Evolutionary conservation across 2,888 invertebrate species (phyloP), one percentile per base, ranked within the genome.

Genomic region (Crossocerus cetratus): DNA sequence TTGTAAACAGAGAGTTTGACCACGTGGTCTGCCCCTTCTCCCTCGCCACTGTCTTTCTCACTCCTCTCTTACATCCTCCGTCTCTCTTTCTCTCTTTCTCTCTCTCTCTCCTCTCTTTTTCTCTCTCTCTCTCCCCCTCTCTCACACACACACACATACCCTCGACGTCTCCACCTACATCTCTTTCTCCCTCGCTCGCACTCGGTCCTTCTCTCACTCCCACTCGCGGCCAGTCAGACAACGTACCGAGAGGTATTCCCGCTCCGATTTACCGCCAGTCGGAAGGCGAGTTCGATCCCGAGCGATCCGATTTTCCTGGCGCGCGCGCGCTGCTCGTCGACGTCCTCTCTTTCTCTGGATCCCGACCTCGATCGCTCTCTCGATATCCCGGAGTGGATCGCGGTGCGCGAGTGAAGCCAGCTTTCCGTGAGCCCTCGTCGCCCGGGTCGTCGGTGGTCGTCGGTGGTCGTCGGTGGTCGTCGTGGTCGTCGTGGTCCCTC

Each of bases 1-100:
- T 84, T 86, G 86, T 86, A 87, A 87, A 88, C 87, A 88, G 83
- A 83, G 83, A 80, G 83, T 82, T 84, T 81, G 80, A 87, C 88
- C 88, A 89, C 88, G 88, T 89, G 88, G 85, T 88, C 69, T 78
- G 73, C 80, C 81, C 83, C 83, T 72, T 61, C 79, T 64, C 18
- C 67, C 65, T 70, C 86, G 87, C 87, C 73, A 23, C 69, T 68
- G 64, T 63, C 60, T 22, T 61, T 21, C 65, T 43, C 57, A 21
- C 70, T 63, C 61, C 55, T 43, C 13, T 43, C 58, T 57, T 55
- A 54, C 65, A 69, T 64, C 60, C 57, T 22, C 67, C 18, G 61
- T 45, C 58, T 42, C 69, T 61, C 62, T 59, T 54, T 54, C 57
- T 58, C 66, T 57, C 16, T 67, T 62, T 65, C 74, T 66, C 66